A percentile compares a stretch with the other conserved stretches of the same genome.
Conservation (phyloP, 2,113 vertebrate species). For the Myiopsitta monachus region DNA sequence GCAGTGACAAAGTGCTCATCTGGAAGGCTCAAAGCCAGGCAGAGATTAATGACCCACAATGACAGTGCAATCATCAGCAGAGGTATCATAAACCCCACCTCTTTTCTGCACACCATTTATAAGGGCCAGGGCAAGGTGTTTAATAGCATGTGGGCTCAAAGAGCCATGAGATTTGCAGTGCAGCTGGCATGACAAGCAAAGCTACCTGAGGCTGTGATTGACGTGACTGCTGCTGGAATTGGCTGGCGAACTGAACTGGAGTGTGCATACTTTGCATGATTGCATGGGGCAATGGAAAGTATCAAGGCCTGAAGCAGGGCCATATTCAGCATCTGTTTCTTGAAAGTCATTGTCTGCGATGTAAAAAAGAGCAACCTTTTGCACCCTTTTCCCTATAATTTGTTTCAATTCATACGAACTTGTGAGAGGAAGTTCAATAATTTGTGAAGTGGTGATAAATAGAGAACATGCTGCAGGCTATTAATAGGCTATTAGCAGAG, state of each 20-base stretch:
- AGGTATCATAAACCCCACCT: neutral
- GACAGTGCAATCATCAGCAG: neutral
- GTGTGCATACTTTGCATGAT: neutral
- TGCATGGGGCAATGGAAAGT: neutral
- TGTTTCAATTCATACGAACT: neutral
- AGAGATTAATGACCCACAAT: neutral
- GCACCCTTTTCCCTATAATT: neutral
- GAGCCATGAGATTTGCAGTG: neutral
- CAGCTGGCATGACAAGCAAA: neutral
- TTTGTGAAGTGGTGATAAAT: neutral
- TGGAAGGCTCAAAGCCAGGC: neutral
- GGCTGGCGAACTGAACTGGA: neutral
- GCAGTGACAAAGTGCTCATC: neutral
- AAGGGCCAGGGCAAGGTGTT: neutral
- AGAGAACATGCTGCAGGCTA: neutral
- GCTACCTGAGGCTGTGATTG: neutral
- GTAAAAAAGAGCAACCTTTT: neutral
- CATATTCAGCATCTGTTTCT: neutral
- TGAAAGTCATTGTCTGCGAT: neutral
- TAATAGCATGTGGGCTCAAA: neutral
- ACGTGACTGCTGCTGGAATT: neutral
- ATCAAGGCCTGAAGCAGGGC: neutral
- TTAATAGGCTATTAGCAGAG: conserved; percentile 20
- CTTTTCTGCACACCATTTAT: neutral
- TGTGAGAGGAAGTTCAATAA: neutral